Base-by-base conservation (phyloP, 2,888 invertebrate genomes). In the Aphrophora alni region DNA sequence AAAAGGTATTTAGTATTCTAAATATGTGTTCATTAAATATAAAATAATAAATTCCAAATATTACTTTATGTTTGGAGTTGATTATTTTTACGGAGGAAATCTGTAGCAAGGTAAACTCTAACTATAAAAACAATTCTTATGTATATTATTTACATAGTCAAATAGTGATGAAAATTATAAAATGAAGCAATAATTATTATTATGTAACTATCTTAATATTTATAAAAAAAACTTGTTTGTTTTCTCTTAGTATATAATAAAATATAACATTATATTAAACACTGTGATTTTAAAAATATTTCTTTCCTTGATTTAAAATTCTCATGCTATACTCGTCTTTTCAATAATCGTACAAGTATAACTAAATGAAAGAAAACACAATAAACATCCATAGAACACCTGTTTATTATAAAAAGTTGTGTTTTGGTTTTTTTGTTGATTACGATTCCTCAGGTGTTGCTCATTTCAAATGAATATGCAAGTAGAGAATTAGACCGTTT, bases 191-290 rank as follows among this genome's bases (percentile, higher is more conserved):
- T 77, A 80, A 77, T 80, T 80, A 80, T 80, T 80, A 80, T 80
- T 73, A 77, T 77, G 73, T 76, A 80, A 80, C 80, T 80, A 74
- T 80, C 77, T 72, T 80, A 80, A 80, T 74, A 78, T 78, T 78
- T 78, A 80, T 80, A 80, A 77, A 33, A n/a, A n/a, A 44, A 77
- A 80, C 77, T 80, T 80, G 80, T 80, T 80, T 80, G 76, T 77
- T 80, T 75, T 80, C 80, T 77, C 77, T 77, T 77, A 80, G 80
- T 73, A 77, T 77, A 80, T 74, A 77, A 77, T 73, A 77, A 73
- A 80, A 59, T 59, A 59, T 59, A 59, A 59, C 59, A 59, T 59
- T 59, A 59, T 59, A 59, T 59, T 59, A 59, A n/a, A n/a, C n/a
- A 21, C 33, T 33, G 5, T 5, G 33, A 33, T 33, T 33, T 8